Conservation (phyloP, 2,113 vertebrate species). For the Sminthopsis crassicaudata region DNA sequence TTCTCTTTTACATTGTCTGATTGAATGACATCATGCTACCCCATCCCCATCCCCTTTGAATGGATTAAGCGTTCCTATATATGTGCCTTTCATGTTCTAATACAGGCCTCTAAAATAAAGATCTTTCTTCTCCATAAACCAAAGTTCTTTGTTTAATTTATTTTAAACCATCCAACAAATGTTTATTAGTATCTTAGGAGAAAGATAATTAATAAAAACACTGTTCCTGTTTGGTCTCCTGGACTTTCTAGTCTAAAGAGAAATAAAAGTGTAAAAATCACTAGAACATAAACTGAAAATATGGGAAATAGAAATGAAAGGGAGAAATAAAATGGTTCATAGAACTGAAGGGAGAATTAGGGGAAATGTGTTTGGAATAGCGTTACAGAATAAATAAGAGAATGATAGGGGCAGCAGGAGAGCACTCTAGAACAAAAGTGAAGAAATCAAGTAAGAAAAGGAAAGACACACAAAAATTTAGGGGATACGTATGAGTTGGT, state of each 20-base stretch:
- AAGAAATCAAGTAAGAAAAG: neutral
- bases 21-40: neutral
- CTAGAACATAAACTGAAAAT: neutral
- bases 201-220: neutral
- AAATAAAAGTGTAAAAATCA: neutral
- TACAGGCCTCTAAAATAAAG: neutral
- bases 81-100: neutral
- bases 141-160: neutral
- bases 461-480: neutral
- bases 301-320: neutral
- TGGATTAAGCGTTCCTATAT: neutral
- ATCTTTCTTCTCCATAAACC: neutral
- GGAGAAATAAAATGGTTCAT: neutral
- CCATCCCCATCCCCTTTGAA: neutral
- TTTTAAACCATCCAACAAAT: neutral
- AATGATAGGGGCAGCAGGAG: neutral
- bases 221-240: neutral
- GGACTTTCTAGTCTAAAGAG: neutral
- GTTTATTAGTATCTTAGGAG: neutral
- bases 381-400: neutral
- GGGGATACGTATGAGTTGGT: neutral
- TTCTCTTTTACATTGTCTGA: neutral
- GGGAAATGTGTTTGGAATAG: neutral
- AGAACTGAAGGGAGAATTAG: neutral
- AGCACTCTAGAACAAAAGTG: neutral